phyloP scores from a whole-genome alignment of 2,888 invertebrate genomes.

The Pelosia muscerda region DNA sequence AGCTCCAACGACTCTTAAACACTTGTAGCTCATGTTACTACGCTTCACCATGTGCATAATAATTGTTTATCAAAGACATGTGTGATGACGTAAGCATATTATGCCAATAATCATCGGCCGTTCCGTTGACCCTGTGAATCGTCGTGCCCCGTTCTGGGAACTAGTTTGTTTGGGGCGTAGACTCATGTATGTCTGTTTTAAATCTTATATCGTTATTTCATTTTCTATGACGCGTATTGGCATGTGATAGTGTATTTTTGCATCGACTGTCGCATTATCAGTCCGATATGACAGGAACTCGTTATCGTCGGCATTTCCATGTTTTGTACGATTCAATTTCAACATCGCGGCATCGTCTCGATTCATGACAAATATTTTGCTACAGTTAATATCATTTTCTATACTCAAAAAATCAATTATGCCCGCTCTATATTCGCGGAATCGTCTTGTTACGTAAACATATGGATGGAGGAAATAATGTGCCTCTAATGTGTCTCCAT shows the following conservation, averaged over 20 bases:
- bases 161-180: conserved; percentile 54
- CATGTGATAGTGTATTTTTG: conserved; percentile 50
- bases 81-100: conserved; percentile 37
- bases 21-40: conserved; percentile 39
- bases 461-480: neutral
- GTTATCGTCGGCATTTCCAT: conserved; percentile 61
- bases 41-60: conserved; percentile 34
- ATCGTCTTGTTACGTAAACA: neutral
- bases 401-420: neutral
- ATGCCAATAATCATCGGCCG: conserved; percentile 7
- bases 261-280: conserved; percentile 54
- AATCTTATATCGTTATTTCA: conserved; percentile 34
- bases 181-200: conserved; percentile 38
- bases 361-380: conserved; percentile 14
- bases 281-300: conserved; percentile 59
- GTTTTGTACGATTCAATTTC: neutral
- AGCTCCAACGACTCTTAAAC: conserved; percentile 35
- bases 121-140: conserved; percentile 31
- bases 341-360: conserved; percentile 21
- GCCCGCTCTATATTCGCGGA: neutral
- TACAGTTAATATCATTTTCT: neutral
- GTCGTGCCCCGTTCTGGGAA: conserved; percentile 48
- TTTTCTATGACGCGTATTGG: conserved; percentile 31
- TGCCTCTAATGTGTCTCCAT: neutral
- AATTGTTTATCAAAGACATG: conserved; percentile 37